Evolutionary conservation across 2,888 invertebrate genomes (phyloP).

Genomic region (Cantharis flavilabris): DNA sequence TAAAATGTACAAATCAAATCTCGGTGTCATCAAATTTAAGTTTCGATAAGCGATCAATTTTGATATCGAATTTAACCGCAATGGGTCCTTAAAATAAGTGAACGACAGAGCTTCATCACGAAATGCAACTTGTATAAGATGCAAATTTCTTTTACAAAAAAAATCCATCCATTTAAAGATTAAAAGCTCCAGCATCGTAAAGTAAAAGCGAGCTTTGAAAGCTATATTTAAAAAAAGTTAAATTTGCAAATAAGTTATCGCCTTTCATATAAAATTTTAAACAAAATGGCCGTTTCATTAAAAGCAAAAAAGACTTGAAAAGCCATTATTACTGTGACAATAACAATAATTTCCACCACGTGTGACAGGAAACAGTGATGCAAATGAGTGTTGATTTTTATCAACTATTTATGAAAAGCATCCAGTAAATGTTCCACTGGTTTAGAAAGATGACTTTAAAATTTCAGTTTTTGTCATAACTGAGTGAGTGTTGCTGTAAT

Average conservation of each 20-base stretch:
- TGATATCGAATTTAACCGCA: too few relatives aligned
- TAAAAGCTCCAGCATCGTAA: not conserved
- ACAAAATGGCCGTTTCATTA: not conserved
- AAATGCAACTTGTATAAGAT: not conserved
- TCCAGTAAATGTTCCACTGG: conserved; percentile 30
- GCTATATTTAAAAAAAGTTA: conserved; percentile 5
- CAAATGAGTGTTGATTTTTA: conserved; percentile 28
- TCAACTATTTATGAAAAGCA: conserved; percentile 9
- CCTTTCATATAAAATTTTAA: not conserved
- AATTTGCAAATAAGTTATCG: conserved; percentile 15
- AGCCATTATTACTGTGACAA: conserved; percentile 25
- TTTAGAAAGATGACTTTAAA: conserved; percentile 32
- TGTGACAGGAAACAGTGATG: conserved; percentile 39
- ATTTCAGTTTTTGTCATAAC: conserved; percentile 39
- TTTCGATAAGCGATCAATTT: not conserved
- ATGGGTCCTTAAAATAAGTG: not conserved
- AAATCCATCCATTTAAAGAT: not conserved
- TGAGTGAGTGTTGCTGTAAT: conserved; percentile 44
- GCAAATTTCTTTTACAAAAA: not conserved
- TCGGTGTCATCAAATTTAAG: not conserved
- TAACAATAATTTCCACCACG: conserved; percentile 40
- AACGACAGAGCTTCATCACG: not conserved
- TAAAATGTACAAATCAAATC: not conserved
- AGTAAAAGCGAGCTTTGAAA: not conserved
- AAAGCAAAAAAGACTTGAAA: not conserved